A percentile compares a stretch with the other conserved stretches of the same genome.
These are phyloP conservation scores for Scaptomyza graminum DNA, from an alignment of 1,140 invertebrate species.

Conservation along the genomic window DNA sequence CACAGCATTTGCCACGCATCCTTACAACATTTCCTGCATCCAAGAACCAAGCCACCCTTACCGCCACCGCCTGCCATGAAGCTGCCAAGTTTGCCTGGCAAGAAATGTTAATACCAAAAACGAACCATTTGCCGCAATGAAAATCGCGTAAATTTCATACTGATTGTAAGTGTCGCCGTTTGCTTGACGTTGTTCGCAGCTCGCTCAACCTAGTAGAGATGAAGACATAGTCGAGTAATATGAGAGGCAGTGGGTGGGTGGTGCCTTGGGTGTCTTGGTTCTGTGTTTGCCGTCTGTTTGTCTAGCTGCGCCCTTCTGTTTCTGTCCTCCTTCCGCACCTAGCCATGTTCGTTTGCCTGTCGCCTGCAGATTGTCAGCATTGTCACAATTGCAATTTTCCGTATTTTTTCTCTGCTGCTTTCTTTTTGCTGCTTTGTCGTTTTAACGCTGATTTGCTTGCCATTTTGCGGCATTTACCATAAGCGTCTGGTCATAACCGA, in stretches of 20 bases:
- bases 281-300: constrained; percentile 53
- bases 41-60: neutral
- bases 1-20: constrained; percentile 55
- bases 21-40: constrained; percentile 39
- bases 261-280: constrained; percentile 17
- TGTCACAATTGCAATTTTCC: constrained; percentile 74
- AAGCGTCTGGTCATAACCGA: constrained; percentile 43
- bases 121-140: constrained; percentile 80
- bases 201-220: constrained; percentile 14
- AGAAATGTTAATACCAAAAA: constrained; percentile 80
- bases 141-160: constrained; percentile 81
- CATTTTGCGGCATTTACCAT: constrained; percentile 77
- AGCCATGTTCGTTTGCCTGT: constrained; percentile 44
- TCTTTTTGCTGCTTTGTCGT: constrained; percentile 19
- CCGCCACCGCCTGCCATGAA: neutral
- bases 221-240: constrained; percentile 25
- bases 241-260: constrained; percentile 12
- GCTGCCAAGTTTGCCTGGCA: constrained; percentile 32
- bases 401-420: constrained; percentile 28
- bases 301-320: constrained; percentile 50
- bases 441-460: constrained; percentile 72
- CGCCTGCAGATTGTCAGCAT: constrained; percentile 79
- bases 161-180: constrained; percentile 80
- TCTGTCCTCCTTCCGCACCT: constrained; percentile 19
- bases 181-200: constrained; percentile 59